Conservation (phyloP, 2,888 invertebrate genomes). For the Zelleria hepariella region DNA sequence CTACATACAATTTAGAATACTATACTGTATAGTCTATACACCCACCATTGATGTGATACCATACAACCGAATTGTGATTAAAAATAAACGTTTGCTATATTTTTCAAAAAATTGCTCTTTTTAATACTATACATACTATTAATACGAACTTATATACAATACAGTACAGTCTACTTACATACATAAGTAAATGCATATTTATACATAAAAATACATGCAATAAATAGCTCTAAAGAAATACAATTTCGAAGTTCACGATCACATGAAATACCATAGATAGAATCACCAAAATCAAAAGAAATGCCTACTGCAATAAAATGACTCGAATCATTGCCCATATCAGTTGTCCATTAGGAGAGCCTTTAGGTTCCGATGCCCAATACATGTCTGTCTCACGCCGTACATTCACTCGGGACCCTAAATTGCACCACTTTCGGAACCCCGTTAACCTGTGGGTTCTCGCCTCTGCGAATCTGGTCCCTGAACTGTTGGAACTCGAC, state of each 20-base stretch:
- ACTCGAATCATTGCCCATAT: background rate
- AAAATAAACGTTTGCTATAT: background rate
- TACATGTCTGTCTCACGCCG: conserved; percentile 12
- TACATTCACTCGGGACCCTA: conserved; percentile 49
- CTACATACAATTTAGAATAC: too few species aligned
- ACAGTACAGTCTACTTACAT: too few species aligned
- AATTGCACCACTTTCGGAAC: conserved; percentile 37
- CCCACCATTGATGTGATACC: too few species aligned
- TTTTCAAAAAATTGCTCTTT: background rate
- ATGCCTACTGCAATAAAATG: background rate
- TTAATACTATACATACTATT: background rate
- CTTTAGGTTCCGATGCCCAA: too few species aligned
- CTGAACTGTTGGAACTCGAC: conserved; percentile 35
- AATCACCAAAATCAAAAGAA: background rate
- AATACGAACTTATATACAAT: conserved; percentile 1
- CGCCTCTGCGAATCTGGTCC: conserved; percentile 47
- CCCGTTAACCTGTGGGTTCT: conserved; percentile 49
- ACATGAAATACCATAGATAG: background rate
- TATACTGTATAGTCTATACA: too few species aligned
- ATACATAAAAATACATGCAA: conserved; percentile 10
- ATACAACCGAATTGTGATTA: too few species aligned
- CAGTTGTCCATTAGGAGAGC: background rate
- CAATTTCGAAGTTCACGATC: conserved; percentile 12
- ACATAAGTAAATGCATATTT: conserved; percentile 3
- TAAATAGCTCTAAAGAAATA: conserved; percentile 15